Base-by-base conservation (phyloP, 2,888 invertebrate genomes). In the Himalopsyche kuldschensis region DNA sequence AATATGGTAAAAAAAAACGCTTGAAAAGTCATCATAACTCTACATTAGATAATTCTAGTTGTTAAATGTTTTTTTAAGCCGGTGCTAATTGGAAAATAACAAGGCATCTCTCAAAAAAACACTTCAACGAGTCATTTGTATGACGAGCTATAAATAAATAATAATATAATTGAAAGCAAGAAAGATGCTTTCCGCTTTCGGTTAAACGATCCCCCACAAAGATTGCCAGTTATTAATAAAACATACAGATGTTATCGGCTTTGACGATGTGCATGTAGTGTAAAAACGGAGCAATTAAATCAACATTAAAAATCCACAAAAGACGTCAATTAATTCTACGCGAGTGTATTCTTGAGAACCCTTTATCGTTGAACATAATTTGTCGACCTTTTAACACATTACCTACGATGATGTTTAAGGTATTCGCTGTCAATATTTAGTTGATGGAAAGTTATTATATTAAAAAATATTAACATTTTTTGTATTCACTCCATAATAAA, bases 211-310 rank as follows among this genome's bases (percentile, higher is more conserved):
- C 55, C 55, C 55, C 55, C 55, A 55, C 55, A 55, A 20, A 55
- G 55, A 55, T 55, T 55, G 55, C 20, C 24, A 20, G 24, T 55
- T 55, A 55, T 55, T 55, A 55, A 55, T 55, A 55, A 55, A 55
- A 55, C 55, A 55, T 55, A 55, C 55, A 75, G 81, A 77, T 55
- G 32, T 20, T 79, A 83, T 83, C 80, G 15, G 6, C 24, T 75
- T 75, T 63, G 48, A 20, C 31, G 31, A 30, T 79, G 82, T 47
- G n/a, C 85, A 79, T 79, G 69, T 63, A 84, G 82, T 80, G 85
- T 83, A 75, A 85, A 85, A 85, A 85, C 82, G 82, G 63, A 32
- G 48, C 85, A 85, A 85, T 85, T 85, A 85, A 85, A 85, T 82
- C 77, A n/a, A 63, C 82, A 85, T 85, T 84, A 85, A 79, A 81